These are phyloP conservation scores for Drosophila antonietae DNA, from an alignment of 2,888 invertebrate genomes.

Conservation along the genomic window DNA sequence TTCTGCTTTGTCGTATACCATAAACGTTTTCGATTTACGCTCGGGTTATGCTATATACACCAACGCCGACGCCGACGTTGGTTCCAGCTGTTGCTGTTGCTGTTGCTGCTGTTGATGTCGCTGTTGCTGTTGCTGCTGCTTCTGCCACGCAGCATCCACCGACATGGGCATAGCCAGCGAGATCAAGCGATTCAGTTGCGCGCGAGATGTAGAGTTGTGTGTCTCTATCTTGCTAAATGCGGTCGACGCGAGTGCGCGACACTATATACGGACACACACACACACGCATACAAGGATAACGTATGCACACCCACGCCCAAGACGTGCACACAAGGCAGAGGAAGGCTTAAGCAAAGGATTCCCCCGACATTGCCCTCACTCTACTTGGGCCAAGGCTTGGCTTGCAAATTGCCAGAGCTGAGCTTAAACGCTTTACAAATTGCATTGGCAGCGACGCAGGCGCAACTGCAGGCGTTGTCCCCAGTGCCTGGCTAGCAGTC, in stretches of 20 bases:
- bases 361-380: slow-evolving; percentile 1
- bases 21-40: slow-evolving; percentile 16
- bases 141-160: slow-evolving; percentile 24
- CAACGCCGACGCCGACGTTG: slow-evolving; percentile 8
- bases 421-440: slow-evolving; percentile 69
- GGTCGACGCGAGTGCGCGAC: slow-evolving; percentile 31
- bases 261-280: slow-evolving; percentile 15
- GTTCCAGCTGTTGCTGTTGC: slow-evolving; percentile 5
- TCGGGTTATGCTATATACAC: slow-evolving; percentile 9
- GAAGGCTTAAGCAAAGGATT: slow-evolving; percentile 51
- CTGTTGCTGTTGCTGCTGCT: neutral
- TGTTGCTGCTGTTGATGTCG: neutral
- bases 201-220: slow-evolving; percentile 51
- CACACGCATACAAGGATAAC: slow-evolving; percentile 16
- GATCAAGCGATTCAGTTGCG: slow-evolving; percentile 64
- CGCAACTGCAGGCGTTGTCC: slow-evolving; percentile 20
- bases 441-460: slow-evolving; percentile 32
- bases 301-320: slow-evolving; percentile 36
- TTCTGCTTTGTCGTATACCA: slow-evolving; percentile 27
- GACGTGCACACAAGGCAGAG: neutral
- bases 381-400: slow-evolving; percentile 56
- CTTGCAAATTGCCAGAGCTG: slow-evolving; percentile 26
- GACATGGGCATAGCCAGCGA: slow-evolving; percentile 26
- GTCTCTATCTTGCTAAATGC: slow-evolving; percentile 28
- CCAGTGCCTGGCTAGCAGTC: slow-evolving; percentile 18